Percentiles rank a stretch among this genome's conserved stretches.
These are phyloP conservation scores for Parauchenoglanis ngamensis DNA, from an alignment of 2,797 vertebrate species.

Conservation along the genomic window DNA sequence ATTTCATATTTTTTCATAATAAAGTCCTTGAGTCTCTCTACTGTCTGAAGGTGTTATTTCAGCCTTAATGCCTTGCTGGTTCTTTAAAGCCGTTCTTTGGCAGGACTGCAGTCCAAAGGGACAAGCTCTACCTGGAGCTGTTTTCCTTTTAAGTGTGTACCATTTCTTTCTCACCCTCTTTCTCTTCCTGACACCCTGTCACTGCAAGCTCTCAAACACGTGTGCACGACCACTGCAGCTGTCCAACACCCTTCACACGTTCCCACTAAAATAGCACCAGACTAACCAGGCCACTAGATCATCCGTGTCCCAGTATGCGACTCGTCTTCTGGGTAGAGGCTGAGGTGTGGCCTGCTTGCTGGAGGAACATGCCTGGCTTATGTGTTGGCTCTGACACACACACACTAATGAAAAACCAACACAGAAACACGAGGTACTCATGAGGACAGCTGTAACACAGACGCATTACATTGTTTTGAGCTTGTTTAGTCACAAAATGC, in stretches of 20 bases:
- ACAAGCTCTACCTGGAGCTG: slow-evolving; percentile 50
- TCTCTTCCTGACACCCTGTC: slow-evolving; percentile 62
- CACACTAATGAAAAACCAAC: slow-evolving; percentile 64
- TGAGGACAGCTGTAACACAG: slow-evolving; percentile 54
- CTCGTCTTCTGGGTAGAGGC: slow-evolving; percentile 31
- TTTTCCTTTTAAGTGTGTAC: slow-evolving; percentile 35
- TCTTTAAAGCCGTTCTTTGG: slow-evolving; percentile 19
- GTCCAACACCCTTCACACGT: slow-evolving; percentile 62
- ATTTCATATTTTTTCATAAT: neutral
- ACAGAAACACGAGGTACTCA: slow-evolving; percentile 1
- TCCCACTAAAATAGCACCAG: slow-evolving; percentile 57
- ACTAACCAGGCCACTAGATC: slow-evolving; percentile 51
- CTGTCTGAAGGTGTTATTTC: slow-evolving; percentile 15
- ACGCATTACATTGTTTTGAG: neutral
- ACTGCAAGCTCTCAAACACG: slow-evolving; percentile 70
- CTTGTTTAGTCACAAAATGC: slow-evolving; percentile 19
- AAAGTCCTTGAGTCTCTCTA: slow-evolving; percentile 8
- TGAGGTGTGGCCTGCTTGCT: slow-evolving; percentile 38
- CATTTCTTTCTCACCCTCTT: slow-evolving; percentile 20
- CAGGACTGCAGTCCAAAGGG: slow-evolving; percentile 22
- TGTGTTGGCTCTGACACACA: slow-evolving; percentile 45
- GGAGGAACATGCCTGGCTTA: slow-evolving; percentile 37
- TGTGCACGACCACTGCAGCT: slow-evolving; percentile 67
- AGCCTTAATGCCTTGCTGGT: slow-evolving; percentile 12
- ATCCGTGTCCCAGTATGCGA: slow-evolving; percentile 50